phyloP scores from a whole-genome alignment of 37 sponge, comb jelly and placozoan genomes.

The Halisarca cf. caerulea region DNA sequence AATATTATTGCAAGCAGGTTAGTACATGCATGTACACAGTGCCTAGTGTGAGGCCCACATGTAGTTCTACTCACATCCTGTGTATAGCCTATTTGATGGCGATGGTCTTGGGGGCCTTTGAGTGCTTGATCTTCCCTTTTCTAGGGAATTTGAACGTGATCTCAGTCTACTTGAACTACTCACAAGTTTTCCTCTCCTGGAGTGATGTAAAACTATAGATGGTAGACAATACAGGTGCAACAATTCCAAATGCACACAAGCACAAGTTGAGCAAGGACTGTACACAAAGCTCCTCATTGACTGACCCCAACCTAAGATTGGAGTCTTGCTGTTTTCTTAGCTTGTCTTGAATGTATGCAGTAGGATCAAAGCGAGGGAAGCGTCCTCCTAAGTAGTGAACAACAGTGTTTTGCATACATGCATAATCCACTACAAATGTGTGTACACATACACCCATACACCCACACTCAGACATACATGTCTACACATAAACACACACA shows the following conservation, averaged over 20 bases:
- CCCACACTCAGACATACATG: not conserved
- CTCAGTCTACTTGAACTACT: constrained; percentile 23
- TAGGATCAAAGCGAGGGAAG: constrained; percentile 76
- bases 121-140: constrained; percentile 21
- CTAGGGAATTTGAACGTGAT: constrained; percentile 65
- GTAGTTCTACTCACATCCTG: not conserved
- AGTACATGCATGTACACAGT: too few species aligned
- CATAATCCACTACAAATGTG: too few species aligned
- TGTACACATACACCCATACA: too few species aligned
- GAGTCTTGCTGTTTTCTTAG: constrained; percentile 49
- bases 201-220: too few species aligned
- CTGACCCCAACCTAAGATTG: constrained; percentile 35
- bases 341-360: constrained; percentile 74
- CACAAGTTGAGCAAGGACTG: too few species aligned
- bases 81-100: not conserved
- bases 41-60: too few species aligned
- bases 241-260: too few species aligned
- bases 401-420: not conserved
- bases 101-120: constrained; percentile 21
- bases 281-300: not conserved
- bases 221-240: too few species aligned
- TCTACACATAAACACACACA: not conserved
- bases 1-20: too few species aligned
- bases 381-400: constrained; percentile 31
- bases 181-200: not conserved